Evolutionary conservation across 2,113 vertebrate species (phyloP).

Genomic region (Phaetusa simplex): DNA sequence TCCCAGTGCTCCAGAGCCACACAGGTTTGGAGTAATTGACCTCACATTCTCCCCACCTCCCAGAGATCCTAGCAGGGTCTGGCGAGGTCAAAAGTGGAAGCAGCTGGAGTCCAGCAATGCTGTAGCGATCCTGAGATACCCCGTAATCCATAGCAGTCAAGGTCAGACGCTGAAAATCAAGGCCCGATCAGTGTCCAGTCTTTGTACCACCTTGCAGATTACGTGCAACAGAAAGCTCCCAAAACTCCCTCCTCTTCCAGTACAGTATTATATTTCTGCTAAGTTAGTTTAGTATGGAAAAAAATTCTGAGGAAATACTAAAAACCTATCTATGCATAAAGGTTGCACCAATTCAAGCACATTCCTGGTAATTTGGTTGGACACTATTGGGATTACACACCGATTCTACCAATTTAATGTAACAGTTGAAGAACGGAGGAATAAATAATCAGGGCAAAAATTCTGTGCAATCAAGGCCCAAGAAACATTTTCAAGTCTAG

Average conservation of each 20-base stretch:
- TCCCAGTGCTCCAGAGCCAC: not conserved
- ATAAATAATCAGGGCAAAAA: not conserved
- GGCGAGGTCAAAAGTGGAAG: not conserved
- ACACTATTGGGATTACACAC: not conserved
- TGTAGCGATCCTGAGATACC: not conserved
- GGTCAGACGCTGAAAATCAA: not conserved
- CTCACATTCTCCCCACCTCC: not conserved
- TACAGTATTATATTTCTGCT: not conserved
- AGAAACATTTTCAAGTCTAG: not conserved
- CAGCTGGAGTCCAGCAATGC: not conserved
- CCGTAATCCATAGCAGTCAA: not conserved
- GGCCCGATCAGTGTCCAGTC: too few species aligned
- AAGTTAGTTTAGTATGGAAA: not conserved
- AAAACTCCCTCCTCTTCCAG: not conserved
- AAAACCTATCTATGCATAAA: not conserved
- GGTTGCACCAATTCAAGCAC: not conserved
- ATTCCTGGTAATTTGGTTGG: not conserved
- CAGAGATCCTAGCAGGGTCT: not conserved
- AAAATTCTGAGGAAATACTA: not conserved
- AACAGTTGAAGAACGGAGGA: not conserved
- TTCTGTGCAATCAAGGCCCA: not conserved
- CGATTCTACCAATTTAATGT: not conserved
- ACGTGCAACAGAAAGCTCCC: not conserved
- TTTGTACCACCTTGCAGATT: not conserved
- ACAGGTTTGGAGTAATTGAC: not conserved